Evolutionary conservation across 2,797 vertebrate genomes (phyloP).

Genomic region (Erithacus rubecula): DNA sequence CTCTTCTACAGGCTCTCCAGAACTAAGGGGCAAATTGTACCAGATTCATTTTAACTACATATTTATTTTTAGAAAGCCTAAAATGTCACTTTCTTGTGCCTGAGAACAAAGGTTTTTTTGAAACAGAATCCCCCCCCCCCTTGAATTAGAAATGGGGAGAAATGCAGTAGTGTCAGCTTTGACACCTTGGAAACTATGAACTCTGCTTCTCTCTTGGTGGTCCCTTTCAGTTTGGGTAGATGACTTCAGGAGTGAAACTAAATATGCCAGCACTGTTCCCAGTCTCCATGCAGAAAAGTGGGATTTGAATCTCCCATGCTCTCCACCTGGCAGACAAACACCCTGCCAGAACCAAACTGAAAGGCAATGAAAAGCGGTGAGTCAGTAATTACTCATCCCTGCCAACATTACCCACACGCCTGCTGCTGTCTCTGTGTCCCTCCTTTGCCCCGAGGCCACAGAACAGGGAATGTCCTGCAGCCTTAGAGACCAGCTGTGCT

Average conservation of each 20-base stretch:
- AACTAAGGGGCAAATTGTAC: background rate
- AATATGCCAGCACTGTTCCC: background rate
- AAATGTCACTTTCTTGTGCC: background rate
- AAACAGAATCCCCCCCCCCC: background rate
- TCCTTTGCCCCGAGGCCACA: background rate
- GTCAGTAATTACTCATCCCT: background rate
- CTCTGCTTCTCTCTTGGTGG: background rate
- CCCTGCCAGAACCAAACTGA: background rate
- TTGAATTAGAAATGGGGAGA: background rate
- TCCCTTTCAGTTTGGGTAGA: background rate
- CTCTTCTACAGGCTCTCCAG: background rate
- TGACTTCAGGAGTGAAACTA: background rate
- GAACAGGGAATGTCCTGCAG: background rate
- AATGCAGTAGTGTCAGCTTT: background rate
- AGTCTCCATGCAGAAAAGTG: background rate
- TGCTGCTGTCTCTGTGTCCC: background rate
- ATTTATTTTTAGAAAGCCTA: background rate
- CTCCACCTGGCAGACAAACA: background rate
- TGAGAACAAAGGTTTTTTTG: background rate
- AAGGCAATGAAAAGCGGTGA: background rate
- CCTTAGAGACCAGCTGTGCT: accelerated
- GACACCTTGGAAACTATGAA: background rate
- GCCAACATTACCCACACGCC: background rate
- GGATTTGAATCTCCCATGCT: background rate
- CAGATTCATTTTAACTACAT: background rate